Evolutionary conservation across 2,113 vertebrate genomes (phyloP).

Genomic region (Macroglossus sobrinus): DNA sequence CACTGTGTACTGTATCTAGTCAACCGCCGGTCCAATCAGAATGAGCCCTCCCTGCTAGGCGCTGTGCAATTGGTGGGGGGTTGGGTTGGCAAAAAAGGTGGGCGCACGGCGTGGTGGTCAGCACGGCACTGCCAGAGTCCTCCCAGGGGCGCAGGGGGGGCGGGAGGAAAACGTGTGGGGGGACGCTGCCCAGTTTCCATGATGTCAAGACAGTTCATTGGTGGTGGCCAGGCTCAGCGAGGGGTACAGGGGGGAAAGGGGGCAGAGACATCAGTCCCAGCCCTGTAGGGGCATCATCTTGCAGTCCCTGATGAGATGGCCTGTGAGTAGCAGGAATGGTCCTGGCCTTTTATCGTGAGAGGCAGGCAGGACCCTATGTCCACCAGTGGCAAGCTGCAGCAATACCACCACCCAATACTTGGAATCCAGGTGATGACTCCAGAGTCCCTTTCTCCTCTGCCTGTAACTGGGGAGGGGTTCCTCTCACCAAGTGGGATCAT

Average conservation of each 20-base stretch:
- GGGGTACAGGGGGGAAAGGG: conserved; percentile 67
- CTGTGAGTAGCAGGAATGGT: conserved; percentile 55
- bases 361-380: conserved; percentile 67
- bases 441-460: conserved; percentile 73
- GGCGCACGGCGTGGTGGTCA: conserved; percentile 80
- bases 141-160: conserved; percentile 77
- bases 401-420: conserved; percentile 61
- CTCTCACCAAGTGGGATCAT: conserved; percentile 61
- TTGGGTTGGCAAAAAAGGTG: conserved; percentile 90
- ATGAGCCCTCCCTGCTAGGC: conserved; percentile 89
- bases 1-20: conserved; percentile 96
- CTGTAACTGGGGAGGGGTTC: conserved; percentile 70
- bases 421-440: conserved; percentile 70
- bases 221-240: conserved; percentile 72
- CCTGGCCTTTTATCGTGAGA: conserved; percentile 64
- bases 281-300: conserved; percentile 73
- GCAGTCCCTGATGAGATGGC: conserved; percentile 75
- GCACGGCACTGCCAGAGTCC: conserved; percentile 77
- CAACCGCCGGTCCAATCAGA: conserved; percentile 95
- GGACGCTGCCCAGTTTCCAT: conserved; percentile 76
- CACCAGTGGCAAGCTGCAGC: conserved; percentile 70
- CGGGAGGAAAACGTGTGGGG: conserved; percentile 75
- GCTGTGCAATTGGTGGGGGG: conserved; percentile 88
- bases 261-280: conserved; percentile 72
- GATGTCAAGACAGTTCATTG: conserved; percentile 79